These are phyloP conservation scores for Anisognathus igniventris DNA, from an alignment of 2,797 vertebrate species.

Conservation along the genomic window DNA sequence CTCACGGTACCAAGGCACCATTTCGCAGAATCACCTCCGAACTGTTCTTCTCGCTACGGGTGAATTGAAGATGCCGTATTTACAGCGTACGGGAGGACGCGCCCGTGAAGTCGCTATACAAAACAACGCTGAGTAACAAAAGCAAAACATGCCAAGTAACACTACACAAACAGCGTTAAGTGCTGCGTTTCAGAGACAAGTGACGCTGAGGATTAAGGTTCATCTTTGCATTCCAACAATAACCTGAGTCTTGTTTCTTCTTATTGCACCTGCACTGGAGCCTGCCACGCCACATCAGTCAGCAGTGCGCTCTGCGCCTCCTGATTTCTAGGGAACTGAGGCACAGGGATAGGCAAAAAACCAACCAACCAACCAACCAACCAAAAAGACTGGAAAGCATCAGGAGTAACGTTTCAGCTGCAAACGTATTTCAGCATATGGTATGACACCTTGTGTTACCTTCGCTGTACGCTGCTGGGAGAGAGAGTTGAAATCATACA, in stretches of 20 bases:
- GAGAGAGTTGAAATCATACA: neutral
- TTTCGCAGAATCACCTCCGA: rapidly evolving
- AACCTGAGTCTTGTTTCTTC: neutral
- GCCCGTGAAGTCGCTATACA: rapidly evolving
- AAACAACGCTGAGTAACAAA: neutral
- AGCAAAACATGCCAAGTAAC: neutral
- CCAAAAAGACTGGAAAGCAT: neutral
- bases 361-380: no score
- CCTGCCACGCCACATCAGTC: neutral
- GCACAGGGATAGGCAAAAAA: no score
- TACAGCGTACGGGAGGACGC: rapidly evolving
- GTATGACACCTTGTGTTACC: neutral
- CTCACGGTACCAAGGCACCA: rapidly evolving
- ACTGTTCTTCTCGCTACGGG: neutral
- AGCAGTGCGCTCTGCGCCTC: rapidly evolving
- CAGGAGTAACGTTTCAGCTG: neutral
- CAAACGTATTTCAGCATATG: neutral
- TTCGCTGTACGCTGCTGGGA: rapidly evolving
- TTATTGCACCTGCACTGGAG: neutral
- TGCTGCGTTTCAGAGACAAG: neutral
- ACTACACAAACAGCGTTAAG: rapidly evolving
- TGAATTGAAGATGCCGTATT: neutral
- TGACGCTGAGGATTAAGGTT: neutral
- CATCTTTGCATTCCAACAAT: neutral
- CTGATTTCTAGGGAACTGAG: neutral